These are phyloP conservation scores for Lithophane semibrunnea DNA, from an alignment of 2,888 invertebrate genomes.

Conservation along the genomic window DNA sequence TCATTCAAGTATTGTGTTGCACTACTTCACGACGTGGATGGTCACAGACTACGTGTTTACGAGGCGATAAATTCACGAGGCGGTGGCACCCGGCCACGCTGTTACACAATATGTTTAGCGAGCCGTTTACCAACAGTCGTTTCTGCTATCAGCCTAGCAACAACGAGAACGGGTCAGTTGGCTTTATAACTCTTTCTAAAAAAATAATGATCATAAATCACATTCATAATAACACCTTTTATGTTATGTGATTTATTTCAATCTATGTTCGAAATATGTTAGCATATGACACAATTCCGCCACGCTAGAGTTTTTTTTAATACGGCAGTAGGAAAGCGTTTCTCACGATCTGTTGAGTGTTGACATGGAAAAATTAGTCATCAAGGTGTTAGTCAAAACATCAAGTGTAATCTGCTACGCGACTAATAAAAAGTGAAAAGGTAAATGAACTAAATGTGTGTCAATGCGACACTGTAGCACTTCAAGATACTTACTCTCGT, in stretches of 20 bases:
- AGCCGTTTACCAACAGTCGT: conserved; percentile 45
- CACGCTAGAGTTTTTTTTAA: conserved; percentile 27
- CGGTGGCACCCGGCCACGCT: conserved; percentile 56
- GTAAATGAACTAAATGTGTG: conserved; percentile 60
- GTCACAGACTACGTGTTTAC: conserved; percentile 68
- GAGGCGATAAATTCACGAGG: conserved; percentile 70
- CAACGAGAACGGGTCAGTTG: conserved; percentile 39
- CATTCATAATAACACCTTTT: conserved; percentile 52
- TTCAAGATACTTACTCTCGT: conserved; percentile 55
- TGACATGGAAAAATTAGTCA: conserved; percentile 19
- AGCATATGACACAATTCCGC: conserved; percentile 33
- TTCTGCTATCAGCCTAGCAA: conserved; percentile 39
- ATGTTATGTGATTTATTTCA: conserved; percentile 53
- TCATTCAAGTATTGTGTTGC: conserved; percentile 65
- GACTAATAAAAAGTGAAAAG: conserved; percentile 53
- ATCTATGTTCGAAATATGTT: conserved; percentile 32
- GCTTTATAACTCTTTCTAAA: conserved; percentile 50
- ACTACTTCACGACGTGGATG: conserved; percentile 57
- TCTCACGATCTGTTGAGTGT: conserved; percentile 21
- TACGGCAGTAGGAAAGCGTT: conserved; percentile 24
- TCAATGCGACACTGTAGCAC: conserved; percentile 54
- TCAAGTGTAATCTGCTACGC: conserved; percentile 19
- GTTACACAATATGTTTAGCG: conserved; percentile 67
- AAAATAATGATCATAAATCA: conserved; percentile 45
- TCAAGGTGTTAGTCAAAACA: conserved; percentile 47